Conservation (phyloP, 1,140 invertebrate genomes). For the Paracyclopina nana region DNA sequence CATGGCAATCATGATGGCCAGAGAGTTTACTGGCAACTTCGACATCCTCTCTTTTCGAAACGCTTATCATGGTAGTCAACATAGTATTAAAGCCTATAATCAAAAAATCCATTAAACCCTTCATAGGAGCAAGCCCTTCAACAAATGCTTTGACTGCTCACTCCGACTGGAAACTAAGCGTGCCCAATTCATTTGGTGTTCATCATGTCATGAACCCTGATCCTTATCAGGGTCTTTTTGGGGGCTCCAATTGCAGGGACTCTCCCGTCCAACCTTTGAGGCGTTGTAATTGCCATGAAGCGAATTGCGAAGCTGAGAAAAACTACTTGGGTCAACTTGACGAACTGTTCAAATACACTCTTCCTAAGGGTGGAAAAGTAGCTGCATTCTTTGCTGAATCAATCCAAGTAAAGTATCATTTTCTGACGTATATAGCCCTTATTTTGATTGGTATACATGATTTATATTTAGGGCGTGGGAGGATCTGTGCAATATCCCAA, state of each 20-base stretch:
- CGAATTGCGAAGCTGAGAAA: slow-evolving; percentile 35
- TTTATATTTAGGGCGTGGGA: slow-evolving; percentile 48
- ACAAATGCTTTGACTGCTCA: slow-evolving; percentile 62
- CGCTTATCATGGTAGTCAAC: slow-evolving; percentile 54
- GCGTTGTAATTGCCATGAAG: slow-evolving; percentile 39
- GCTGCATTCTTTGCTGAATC: slow-evolving; percentile 83
- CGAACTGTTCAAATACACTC: slow-evolving; percentile 48
- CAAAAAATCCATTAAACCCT: neutral
- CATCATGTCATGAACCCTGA: slow-evolving; percentile 83
- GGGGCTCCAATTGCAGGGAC: slow-evolving; percentile 63
- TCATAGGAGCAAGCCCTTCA: slow-evolving; percentile 41
- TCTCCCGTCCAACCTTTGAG: slow-evolving; percentile 52
- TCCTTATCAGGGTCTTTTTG: slow-evolving; percentile 68
- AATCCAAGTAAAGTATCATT: no score
- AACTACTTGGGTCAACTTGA: slow-evolving; percentile 63
- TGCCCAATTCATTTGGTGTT: slow-evolving; percentile 52
- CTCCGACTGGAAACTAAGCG: slow-evolving; percentile 51
- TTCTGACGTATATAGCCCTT: slow-evolving; percentile 9
- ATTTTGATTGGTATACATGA: neutral
- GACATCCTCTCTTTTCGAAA: slow-evolving; percentile 71
- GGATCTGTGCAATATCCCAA: slow-evolving; percentile 79
- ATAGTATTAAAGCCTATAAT: neutral
- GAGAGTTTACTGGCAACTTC: slow-evolving; percentile 56
- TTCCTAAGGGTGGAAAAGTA: slow-evolving; percentile 43
- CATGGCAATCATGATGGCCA: slow-evolving; percentile 64